Base-by-base conservation (phyloP, 2,888 invertebrate species). In the Proisotoma minuta region DNA sequence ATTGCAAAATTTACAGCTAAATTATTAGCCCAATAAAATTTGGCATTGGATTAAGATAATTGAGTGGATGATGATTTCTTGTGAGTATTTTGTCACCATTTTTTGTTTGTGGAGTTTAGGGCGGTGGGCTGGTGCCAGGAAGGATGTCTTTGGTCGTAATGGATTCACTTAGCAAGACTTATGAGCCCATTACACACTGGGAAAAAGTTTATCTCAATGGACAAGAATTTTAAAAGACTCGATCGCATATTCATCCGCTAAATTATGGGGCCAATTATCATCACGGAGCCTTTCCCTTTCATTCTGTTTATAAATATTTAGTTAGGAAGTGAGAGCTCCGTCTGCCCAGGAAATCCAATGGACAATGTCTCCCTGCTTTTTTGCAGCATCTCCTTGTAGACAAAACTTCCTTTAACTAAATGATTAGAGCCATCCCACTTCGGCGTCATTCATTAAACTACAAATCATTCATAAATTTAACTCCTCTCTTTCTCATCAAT, bases 141-240 rank as follows among this genome's bases (percentile, higher is more conserved):
- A n/a, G n/a, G n/a, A n/a, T n/a, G n/a, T n/a, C n/a, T n/a, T n/a
- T n/a, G n/a, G n/a, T 60, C 47, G 64, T 64, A 64, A 67, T 64
- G 64, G 62, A 29, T 62, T 62, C 64, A 67, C 67, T 67, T 64
- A 67, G 57, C 29, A 50, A 60, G 59, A 67, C 62, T 67, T 67
- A 67, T 64, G 67, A 64, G 57, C 18, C 57, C 59, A 43, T 43
- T 43, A 43, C 18, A 43, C 10, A 15, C 34, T 10, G 8, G 34
- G 34, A 34, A 34, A 34, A 34, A 34, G 47, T 34, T 34, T n/a
- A n/a, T n/a, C 34, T 10, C 8, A 34, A 34, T 34, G 34, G 10
- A 34, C 12, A n/a, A n/a, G n/a, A n/a, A n/a, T n/a, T n/a, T n/a
- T n/a, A n/a, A n/a, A n/a, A n/a, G n/a, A n/a, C n/a, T n/a, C n/a